These are phyloP conservation scores for Neodiprion fabricii DNA, from an alignment of 1,140 invertebrate genomes.

Conservation along the genomic window DNA sequence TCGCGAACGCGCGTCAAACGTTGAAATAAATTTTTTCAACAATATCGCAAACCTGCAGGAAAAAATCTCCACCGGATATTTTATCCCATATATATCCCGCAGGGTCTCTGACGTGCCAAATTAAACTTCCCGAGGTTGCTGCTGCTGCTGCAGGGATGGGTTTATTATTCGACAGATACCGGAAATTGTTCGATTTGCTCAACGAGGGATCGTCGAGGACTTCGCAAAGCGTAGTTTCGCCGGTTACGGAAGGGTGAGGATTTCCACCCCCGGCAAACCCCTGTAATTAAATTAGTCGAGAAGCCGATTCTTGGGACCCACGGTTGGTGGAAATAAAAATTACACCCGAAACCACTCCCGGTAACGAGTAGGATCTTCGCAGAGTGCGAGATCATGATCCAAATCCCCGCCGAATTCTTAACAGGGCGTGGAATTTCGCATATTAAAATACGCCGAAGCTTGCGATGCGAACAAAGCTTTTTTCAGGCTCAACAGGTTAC, in stretches of 20 bases:
- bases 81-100: not conserved
- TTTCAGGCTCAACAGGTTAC: too few species aligned
- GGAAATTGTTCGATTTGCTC: slow-evolving; percentile 3
- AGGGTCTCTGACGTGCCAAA: not conserved
- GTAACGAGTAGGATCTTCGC: too few species aligned
- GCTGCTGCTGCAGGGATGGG: not conserved
- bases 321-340: not conserved
- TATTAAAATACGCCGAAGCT: too few species aligned
- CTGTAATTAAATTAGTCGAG: slow-evolving; percentile 3
- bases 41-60: not conserved
- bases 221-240: not conserved
- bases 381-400: too few species aligned
- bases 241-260: not conserved
- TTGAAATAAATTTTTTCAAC: not conserved
- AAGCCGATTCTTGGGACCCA: not conserved
- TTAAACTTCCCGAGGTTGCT: not conserved
- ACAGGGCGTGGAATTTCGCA: too few species aligned
- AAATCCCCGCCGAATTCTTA: too few species aligned
- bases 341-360: not conserved
- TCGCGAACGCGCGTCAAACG: not conserved
- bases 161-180: not conserved
- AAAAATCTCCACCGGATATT: not conserved
- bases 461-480: too few species aligned
- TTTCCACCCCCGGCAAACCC: not conserved
- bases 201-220: not conserved